phyloP scores from a whole-genome alignment of 2,888 invertebrate species.

The Eustalomyia histrio region DNA sequence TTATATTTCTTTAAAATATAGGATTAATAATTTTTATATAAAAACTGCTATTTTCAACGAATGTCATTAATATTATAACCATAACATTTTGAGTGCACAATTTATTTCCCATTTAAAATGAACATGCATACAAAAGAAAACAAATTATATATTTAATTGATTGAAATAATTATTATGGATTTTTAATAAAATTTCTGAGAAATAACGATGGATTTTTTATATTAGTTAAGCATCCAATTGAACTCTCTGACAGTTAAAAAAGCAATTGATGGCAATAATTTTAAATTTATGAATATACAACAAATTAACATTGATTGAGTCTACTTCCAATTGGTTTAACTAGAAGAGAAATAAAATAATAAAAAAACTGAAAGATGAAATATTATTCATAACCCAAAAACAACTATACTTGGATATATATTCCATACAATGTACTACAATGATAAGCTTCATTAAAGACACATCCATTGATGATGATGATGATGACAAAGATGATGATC shows the following conservation, averaged over 20 bases:
- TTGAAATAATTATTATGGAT: conserved; percentile 24
- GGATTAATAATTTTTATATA: too few species aligned
- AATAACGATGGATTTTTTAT: conserved; percentile 29
- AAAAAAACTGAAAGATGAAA: not conserved
- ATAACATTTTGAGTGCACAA: too few species aligned
- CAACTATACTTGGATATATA: not conserved
- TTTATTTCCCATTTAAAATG: too few species aligned
- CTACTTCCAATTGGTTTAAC: conserved; percentile 8
- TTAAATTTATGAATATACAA: conserved; percentile 48
- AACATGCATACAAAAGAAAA: too few species aligned
- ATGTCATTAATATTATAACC: too few species aligned
- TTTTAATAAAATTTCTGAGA: conserved; percentile 47
- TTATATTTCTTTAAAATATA: too few species aligned
- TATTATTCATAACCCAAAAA: not conserved
- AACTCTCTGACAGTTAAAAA: not conserved
- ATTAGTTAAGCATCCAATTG: conserved; percentile 48
- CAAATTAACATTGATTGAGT: conserved; percentile 52
- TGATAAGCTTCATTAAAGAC: not conserved
- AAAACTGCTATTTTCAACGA: too few species aligned
- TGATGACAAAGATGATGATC: not conserved
- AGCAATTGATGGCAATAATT: conserved; percentile 49
- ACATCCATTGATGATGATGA: conserved; percentile 5
- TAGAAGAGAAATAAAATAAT: conserved; percentile 3
- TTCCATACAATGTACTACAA: not conserved
- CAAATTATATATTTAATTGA: not conserved